Conservation (phyloP, 1,140 invertebrate genomes). For the Ericerus pela region DNA sequence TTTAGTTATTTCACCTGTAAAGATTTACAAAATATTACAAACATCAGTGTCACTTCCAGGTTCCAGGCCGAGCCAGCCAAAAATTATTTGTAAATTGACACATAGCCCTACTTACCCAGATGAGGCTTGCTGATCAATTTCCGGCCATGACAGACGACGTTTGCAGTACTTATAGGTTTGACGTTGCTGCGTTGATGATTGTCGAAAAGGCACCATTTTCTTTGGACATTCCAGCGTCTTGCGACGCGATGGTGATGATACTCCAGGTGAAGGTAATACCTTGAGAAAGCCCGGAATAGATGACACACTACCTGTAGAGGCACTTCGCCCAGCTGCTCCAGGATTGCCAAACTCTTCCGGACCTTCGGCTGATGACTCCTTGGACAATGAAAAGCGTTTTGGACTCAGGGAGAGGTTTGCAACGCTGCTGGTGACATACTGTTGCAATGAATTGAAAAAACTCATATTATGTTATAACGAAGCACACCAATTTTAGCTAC, state of each 20-base stretch:
- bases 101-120: constrained; percentile 62
- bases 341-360: constrained; percentile 28
- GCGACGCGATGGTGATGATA: constrained; percentile 33
- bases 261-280: constrained; percentile 46
- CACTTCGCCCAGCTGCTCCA: constrained; percentile 19
- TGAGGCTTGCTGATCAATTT: constrained; percentile 60
- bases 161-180: constrained; percentile 51
- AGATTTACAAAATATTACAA: too few relatives aligned
- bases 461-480: too few relatives aligned
- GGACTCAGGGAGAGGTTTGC: constrained; percentile 59
- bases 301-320: constrained; percentile 17
- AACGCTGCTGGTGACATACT: constrained; percentile 62
- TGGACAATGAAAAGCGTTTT: constrained; percentile 53
- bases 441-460: constrained; percentile 64
- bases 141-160: constrained; percentile 58
- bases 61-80: too few relatives aligned
- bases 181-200: constrained; percentile 34
- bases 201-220: constrained; percentile 34
- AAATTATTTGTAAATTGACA: too few relatives aligned
- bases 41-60: too few relatives aligned
- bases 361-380: constrained; percentile 40
- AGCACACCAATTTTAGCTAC: too few relatives aligned
- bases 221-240: constrained; percentile 29
- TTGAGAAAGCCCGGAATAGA: constrained; percentile 34
- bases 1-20: too few relatives aligned